Conservation (phyloP, 2,113 vertebrate genomes). For the Anolis carolinensis region DNA sequence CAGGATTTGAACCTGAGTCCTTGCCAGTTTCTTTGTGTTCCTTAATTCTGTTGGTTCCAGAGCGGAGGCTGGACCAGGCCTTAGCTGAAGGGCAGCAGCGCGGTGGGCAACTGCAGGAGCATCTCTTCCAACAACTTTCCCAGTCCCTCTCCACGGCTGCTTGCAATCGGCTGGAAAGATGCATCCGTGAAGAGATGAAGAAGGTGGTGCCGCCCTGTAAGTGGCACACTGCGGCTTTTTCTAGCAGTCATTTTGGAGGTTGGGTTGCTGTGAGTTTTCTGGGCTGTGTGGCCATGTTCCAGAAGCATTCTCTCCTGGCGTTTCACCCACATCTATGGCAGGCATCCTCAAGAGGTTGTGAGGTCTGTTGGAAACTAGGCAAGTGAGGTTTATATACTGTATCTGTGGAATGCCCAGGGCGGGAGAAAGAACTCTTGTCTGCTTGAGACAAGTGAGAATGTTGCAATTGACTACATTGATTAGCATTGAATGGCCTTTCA, state of each 20-base stretch:
- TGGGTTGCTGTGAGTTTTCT: too few species aligned
- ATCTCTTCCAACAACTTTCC: slow-evolving; percentile 89
- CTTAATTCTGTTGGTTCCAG: slow-evolving; percentile 79
- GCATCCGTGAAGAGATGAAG: slow-evolving; percentile 94
- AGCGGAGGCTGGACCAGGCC: slow-evolving; percentile 85
- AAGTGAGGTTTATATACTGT: too few species aligned
- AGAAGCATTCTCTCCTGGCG: too few species aligned
- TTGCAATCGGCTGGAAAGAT: slow-evolving; percentile 88
- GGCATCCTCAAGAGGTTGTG: too few species aligned
- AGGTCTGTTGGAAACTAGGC: too few species aligned
- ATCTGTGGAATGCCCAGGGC: too few species aligned
- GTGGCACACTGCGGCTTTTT: slow-evolving; percentile 41
- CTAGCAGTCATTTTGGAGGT: background rate
- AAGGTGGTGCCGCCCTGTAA: slow-evolving; percentile 93
- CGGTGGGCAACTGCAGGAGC: slow-evolving; percentile 90
- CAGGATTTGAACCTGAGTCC: background rate
- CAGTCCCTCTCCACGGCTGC: slow-evolving; percentile 85
- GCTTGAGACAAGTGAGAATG: too few species aligned
- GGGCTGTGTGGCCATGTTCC: too few species aligned
- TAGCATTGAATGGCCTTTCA: too few species aligned
- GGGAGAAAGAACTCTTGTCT: too few species aligned
- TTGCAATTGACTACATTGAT: too few species aligned
- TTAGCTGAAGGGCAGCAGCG: slow-evolving; percentile 86
- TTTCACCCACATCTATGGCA: too few species aligned
- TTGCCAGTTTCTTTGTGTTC: slow-evolving; percentile 42